Percentiles rank a stretch among this genome's conserved stretches.
These are phyloP conservation scores for Rhineura floridana DNA, from an alignment of 2,113 vertebrate species.

Conservation along the genomic window DNA sequence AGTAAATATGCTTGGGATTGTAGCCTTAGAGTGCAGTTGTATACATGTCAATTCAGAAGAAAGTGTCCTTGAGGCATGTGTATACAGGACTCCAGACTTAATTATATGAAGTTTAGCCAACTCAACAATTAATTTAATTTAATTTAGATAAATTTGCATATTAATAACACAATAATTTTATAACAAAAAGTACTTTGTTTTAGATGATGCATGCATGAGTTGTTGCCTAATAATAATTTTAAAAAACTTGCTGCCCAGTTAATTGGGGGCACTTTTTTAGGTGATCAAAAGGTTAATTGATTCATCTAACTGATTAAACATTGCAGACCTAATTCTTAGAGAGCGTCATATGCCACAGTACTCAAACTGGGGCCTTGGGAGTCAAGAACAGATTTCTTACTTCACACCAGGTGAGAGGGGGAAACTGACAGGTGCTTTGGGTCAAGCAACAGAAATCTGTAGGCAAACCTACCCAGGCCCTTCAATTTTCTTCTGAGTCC, in stretches of 20 bases:
- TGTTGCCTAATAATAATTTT: not conserved
- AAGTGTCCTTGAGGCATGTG: too few species aligned
- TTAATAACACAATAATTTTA: too few species aligned
- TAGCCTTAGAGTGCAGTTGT: too few species aligned
- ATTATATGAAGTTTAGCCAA: too few species aligned
- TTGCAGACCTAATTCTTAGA: not conserved
- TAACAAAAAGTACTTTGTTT: too few species aligned
- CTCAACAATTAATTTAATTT: too few species aligned
- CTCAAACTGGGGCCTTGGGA: not conserved
- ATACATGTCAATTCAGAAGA: too few species aligned
- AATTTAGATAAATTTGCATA: too few species aligned
- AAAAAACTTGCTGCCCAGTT: not conserved
- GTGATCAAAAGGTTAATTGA: constrained; percentile 8
- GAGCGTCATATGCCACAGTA: not conserved
- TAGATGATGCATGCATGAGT: not conserved
- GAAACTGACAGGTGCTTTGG: not conserved
- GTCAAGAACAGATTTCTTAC: not conserved
- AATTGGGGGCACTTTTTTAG: not conserved
- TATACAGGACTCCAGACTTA: too few species aligned
- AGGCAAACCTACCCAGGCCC: too few species aligned
- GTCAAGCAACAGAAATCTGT: not conserved
- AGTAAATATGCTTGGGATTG: too few species aligned
- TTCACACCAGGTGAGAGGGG: not conserved
- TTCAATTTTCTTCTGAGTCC: too few species aligned
- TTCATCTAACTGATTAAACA: not conserved